A percentile compares a stretch with the other conserved stretches of the same genome.
phyloP scores from a whole-genome alignment of 1,140 invertebrate species.

The Plodia interpunctella region DNA sequence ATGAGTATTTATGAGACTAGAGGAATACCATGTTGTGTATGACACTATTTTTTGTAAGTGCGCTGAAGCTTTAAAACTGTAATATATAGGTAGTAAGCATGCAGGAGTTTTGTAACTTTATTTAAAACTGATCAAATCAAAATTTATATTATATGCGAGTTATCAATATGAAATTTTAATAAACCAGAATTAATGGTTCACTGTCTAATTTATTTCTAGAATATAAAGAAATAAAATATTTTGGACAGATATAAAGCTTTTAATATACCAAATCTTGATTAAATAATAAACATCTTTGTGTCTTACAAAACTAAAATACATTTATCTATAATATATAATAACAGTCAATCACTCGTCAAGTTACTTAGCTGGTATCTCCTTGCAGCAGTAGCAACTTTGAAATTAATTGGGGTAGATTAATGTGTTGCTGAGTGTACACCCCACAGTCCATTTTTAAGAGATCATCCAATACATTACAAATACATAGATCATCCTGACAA shows the following conservation, averaged over 20 bases:
- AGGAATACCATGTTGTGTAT: conserved; percentile 38
- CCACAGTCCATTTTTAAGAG: no score
- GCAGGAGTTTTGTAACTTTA: conserved; percentile 73
- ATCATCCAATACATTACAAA: no score
- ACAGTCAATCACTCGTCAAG: no score
- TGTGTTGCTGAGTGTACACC: no score
- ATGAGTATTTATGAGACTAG: conserved; percentile 76
- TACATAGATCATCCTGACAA: no score
- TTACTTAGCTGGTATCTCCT: no score
- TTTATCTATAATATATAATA: not conserved
- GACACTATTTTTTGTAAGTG: conserved; percentile 64
- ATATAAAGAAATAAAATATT: conserved; percentile 4
- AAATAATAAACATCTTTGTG: not conserved
- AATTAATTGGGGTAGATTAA: no score
- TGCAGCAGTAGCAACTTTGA: no score
- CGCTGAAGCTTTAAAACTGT: conserved; percentile 74
- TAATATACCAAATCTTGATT: conserved; percentile 9
- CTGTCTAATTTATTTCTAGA: conserved; percentile 34
- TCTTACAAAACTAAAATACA: not conserved
- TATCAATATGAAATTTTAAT: conserved; percentile 73
- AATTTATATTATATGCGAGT: conserved; percentile 73
- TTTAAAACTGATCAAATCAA: conserved; percentile 74
- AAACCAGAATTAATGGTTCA: conserved; percentile 56
- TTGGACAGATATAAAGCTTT: conserved; percentile 7
- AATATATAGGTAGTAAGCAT: conserved; percentile 70